Base-by-base conservation (phyloP, 2,888 invertebrate species). In the Caenorhabditis parvicauda region DNA sequence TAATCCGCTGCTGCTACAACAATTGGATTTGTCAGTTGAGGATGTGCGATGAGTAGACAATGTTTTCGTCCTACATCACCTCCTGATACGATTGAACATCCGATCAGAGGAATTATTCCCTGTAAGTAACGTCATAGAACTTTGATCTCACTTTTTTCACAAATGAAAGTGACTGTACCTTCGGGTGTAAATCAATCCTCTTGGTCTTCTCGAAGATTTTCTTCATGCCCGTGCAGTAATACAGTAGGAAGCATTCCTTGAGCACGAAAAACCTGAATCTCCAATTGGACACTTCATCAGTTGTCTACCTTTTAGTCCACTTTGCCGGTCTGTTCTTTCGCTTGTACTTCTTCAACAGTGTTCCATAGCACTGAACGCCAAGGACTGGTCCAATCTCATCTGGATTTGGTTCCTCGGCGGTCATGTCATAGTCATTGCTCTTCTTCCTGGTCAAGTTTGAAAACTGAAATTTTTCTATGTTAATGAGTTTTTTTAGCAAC, bases 211-310 rank as follows among this genome's bases (percentile, higher is more conserved):
- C 73, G 53, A 70, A 75, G 2, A 50, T 50, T 27, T 72, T 72
- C 57, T 68, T 60, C 47, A 57, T 64, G 17, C 60, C 63, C 1
- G 68, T 54, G 3, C 81, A 70, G 66, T 83, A 84, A 70, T 84
- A 84, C 46, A 84, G 72, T 21, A 84, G 69, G 72, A 82, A 84
- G 38, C 83, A 83, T 76, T 84, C 84, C 70, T 83, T 83, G n/a
- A 84, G 76, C 7, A 84, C 68, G 62, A 84, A 83, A 71, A 83
- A 84, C 52, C 84, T 83, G 73, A 29, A 24, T 38, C 17, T 35
- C n/a, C 14, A 21, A 27, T 17, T 19, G 17, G n/a, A 17, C 19
- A 21, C 32, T 25, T 5, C 9, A 4, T 41, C n/a, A 5, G 14
- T 25, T 21, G 6, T 14, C 5, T 42, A 64, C 67, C 64, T 42